A percentile compares a stretch with the other conserved stretches of the same genome.
phyloP scores from a whole-genome alignment of 2,888 invertebrate genomes.

The Coronaproctus castanopsis region DNA sequence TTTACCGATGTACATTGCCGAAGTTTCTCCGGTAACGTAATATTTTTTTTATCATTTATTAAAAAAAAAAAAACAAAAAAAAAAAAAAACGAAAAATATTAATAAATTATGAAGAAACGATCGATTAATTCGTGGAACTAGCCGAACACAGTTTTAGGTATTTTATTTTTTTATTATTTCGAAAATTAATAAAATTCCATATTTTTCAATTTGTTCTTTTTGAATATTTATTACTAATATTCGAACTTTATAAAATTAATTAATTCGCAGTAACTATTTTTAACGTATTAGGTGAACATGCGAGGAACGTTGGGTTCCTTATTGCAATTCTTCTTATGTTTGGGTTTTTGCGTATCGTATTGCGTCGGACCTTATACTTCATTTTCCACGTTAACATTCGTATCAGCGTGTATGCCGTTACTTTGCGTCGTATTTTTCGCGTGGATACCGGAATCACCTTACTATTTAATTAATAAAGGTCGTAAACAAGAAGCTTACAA shows the following conservation, averaged over 20 bases:
- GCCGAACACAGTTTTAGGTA: not conserved
- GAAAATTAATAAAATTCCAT: too few relatives aligned
- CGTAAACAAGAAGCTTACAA: constrained; percentile 15
- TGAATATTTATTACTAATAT: too few relatives aligned
- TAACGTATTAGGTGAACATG: constrained; percentile 48
- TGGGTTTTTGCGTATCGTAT: constrained; percentile 50
- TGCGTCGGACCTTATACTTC: constrained; percentile 46
- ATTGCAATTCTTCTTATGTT: constrained; percentile 47
- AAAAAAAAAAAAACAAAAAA: not conserved
- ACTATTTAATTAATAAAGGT: constrained; percentile 17
- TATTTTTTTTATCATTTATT: not conserved
- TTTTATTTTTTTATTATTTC: not conserved
- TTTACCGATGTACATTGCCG: constrained; percentile 68
- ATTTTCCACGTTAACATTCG: constrained; percentile 32
- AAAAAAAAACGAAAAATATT: not conserved
- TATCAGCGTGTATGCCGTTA: constrained; percentile 13
- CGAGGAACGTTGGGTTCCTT: constrained; percentile 65
- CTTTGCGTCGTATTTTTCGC: constrained; percentile 15
- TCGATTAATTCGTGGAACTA: too few relatives aligned
- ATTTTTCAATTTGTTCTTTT: too few relatives aligned
- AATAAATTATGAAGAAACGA: not conserved
- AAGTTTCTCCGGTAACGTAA: constrained; percentile 45
- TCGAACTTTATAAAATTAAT: too few relatives aligned
- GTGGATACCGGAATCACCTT: constrained; percentile 18
- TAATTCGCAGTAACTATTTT: too few relatives aligned